These are phyloP conservation scores for Phrynocephalus vlangalii DNA, from an alignment of 2,797 vertebrate genomes.

Conservation along the genomic window DNA sequence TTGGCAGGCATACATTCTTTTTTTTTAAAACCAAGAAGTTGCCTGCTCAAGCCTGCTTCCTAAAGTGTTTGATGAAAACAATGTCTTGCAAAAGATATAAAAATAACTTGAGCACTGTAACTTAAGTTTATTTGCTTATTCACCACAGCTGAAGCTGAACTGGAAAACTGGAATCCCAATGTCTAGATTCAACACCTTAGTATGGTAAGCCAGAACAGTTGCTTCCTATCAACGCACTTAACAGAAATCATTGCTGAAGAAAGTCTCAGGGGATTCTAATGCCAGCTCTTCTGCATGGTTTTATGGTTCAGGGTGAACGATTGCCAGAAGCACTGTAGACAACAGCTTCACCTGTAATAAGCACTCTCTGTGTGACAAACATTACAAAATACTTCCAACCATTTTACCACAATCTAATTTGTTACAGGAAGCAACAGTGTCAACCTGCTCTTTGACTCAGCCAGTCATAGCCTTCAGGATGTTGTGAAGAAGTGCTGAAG, in stretches of 20 bases:
- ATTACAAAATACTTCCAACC: not conserved
- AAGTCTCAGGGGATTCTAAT: not conserved
- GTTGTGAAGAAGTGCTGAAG: no score
- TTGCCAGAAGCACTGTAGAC: not conserved
- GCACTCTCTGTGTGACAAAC: not conserved
- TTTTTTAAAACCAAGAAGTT: not conserved
- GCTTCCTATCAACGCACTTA: not conserved
- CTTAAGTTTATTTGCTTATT: not conserved
- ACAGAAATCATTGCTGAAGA: not conserved
- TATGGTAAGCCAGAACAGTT: not conserved
- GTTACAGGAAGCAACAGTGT: no score
- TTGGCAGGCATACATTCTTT: not conserved
- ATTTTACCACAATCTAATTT: no score
- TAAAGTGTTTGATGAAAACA: not conserved
- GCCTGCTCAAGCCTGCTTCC: not conserved
- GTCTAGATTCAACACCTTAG: not conserved
- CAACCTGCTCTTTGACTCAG: no score
- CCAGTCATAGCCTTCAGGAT: no score
- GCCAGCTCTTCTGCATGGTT: not conserved
- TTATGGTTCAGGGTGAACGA: not conserved
- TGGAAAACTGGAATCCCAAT: not conserved
- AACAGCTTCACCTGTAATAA: not conserved
- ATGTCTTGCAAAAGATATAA: not conserved
- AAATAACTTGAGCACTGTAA: not conserved
- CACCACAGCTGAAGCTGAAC: not conserved